A percentile compares a stretch with the other conserved stretches of the same genome.
phyloP scores from a whole-genome alignment of 2,113 vertebrate genomes.

The Fregata magnificens region DNA sequence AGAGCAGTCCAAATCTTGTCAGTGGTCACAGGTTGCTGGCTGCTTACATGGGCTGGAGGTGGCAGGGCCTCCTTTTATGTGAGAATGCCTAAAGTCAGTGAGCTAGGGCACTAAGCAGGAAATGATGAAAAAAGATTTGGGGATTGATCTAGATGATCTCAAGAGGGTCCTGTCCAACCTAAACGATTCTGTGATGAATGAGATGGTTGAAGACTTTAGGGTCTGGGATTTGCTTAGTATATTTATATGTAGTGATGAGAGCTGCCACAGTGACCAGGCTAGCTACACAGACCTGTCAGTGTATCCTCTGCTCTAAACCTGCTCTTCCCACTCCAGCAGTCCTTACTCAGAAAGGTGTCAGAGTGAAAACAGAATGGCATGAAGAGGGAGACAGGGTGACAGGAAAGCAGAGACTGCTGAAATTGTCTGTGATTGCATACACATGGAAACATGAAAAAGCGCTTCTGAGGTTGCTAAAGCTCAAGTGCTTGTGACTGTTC shows the following conservation, averaged over 20 bases:
- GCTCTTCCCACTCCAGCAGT: not conserved
- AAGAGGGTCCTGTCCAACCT: not conserved
- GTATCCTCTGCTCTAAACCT: not conserved
- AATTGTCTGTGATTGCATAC: not conserved
- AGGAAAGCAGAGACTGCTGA: not conserved
- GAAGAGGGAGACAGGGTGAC: not conserved
- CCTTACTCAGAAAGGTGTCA: not conserved
- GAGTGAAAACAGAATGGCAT: not conserved
- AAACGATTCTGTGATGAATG: not conserved
- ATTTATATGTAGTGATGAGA: not conserved
- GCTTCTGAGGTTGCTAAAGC: not conserved
- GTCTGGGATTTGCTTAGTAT: not conserved
- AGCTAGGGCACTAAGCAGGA: not conserved
- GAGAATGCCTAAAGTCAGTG: not conserved
- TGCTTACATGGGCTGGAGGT: not conserved
- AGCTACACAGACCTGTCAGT: not conserved
- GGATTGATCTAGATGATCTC: not conserved
- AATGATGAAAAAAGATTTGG: not conserved
- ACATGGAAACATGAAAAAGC: not conserved
- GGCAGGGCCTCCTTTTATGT: not conserved
- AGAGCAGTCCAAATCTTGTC: not conserved
- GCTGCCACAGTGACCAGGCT: not conserved
- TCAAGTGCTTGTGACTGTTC: not conserved
- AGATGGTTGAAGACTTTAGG: not conserved
- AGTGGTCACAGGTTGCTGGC: not conserved